These are phyloP conservation scores for Eugnorisma glareosa DNA, from an alignment of 2,888 invertebrate genomes.

Conservation along the genomic window DNA sequence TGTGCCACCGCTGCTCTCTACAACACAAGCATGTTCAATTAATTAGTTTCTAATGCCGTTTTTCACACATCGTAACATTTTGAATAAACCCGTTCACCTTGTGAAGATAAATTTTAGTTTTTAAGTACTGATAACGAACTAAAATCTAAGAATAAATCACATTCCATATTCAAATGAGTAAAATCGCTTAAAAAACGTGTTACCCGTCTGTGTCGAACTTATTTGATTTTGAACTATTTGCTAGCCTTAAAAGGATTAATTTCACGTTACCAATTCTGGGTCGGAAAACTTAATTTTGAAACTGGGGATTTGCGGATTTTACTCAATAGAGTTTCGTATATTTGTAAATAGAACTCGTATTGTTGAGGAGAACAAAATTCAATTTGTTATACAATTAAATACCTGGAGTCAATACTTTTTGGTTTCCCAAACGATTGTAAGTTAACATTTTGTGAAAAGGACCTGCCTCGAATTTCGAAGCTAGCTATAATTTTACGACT, in stretches of 20 bases:
- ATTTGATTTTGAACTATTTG: constrained; percentile 54
- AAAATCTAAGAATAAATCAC: not conserved
- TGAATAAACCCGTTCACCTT: not conserved
- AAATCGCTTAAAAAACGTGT: constrained; percentile 1
- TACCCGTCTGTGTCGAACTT: constrained; percentile 6
- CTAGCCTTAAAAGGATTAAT: constrained; percentile 51
- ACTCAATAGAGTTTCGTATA: constrained; percentile 29
- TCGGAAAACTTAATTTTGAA: constrained; percentile 42
- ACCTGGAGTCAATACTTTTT: constrained; percentile 6
- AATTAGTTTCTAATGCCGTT: not conserved
- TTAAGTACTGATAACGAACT: not conserved
- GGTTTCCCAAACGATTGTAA: constrained; percentile 21
- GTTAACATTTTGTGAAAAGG: constrained; percentile 36
- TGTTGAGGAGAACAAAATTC: constrained; percentile 14
- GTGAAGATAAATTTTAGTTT: not conserved
- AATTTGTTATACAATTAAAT: constrained; percentile 24
- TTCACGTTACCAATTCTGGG: constrained; percentile 37
- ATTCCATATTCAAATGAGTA: not conserved
- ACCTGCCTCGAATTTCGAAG: constrained; percentile 37
- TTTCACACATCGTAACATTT: not conserved
- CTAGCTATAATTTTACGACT: constrained; percentile 55
- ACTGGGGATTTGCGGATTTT: constrained; percentile 24
- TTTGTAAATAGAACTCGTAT: constrained; percentile 20
- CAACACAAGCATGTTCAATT: not conserved
- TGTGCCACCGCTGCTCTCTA: no score